Percentiles rank a stretch among this genome's conserved stretches.
Conservation (phyloP, 2,797 vertebrate species). For the Acomys russatus region DNA sequence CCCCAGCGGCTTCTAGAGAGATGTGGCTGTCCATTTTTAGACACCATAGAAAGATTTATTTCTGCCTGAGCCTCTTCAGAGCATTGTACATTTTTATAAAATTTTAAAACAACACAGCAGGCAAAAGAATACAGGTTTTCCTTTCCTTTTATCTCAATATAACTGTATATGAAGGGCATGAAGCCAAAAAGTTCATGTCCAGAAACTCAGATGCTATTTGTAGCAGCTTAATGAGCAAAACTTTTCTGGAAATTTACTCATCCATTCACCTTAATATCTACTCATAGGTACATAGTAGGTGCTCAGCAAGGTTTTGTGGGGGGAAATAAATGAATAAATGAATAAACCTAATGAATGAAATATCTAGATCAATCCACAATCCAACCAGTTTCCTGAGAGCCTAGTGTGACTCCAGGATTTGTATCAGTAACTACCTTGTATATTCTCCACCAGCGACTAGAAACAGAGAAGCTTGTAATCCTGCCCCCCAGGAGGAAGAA, state of each 20-base stretch:
- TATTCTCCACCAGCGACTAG: background rate
- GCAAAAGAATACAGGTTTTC: conserved; percentile 79
- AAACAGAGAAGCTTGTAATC: background rate
- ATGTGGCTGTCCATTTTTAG: conserved; percentile 75
- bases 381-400: background rate
- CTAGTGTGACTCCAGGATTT: background rate
- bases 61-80: conserved; percentile 65
- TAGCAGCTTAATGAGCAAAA: conserved; percentile 80
- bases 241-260: conserved; percentile 54
- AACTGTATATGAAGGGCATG: conserved; percentile 65
- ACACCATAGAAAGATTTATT: conserved; percentile 67
- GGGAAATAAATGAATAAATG: background rate
- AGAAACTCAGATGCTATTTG: conserved; percentile 69
- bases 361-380: background rate
- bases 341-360: background rate
- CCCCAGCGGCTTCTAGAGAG: conserved; percentile 2
- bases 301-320: background rate
- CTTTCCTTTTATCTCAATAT: conserved; percentile 73
- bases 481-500: background rate
- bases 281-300: conserved; percentile 7
- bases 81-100: conserved; percentile 78
- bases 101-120: conserved; percentile 84
- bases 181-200: conserved; percentile 70
- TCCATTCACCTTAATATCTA: conserved; percentile 40
- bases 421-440: background rate